phyloP scores from a whole-genome alignment of 2,888 invertebrate genomes.

The Phytoseiulus persimilis region DNA sequence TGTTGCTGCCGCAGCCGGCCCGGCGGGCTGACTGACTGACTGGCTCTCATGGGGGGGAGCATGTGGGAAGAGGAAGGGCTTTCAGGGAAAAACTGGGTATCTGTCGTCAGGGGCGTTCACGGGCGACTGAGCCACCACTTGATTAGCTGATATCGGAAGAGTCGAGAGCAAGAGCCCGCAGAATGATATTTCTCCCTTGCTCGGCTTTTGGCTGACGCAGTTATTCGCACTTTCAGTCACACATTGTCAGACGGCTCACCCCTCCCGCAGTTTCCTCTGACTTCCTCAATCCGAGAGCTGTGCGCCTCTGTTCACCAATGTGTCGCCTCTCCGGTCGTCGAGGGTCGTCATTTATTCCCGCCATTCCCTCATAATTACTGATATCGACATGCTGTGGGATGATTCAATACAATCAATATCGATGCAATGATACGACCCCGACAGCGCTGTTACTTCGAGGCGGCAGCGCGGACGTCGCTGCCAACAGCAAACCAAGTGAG shows the following conservation, averaged over 20 bases:
- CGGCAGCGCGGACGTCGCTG: neutral
- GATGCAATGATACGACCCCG: neutral
- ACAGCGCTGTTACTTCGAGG: neutral
- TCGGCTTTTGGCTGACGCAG: neutral
- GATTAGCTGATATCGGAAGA: constrained; percentile 5
- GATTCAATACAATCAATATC: neutral
- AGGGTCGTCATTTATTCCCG: neutral
- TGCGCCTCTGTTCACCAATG: neutral
- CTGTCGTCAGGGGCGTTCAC: neutral
- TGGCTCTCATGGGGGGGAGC: neutral
- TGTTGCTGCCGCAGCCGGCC: neutral
- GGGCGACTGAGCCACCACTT: constrained; percentile 5
- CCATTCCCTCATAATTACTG: neutral
- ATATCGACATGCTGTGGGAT: neutral
- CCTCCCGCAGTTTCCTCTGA: neutral
- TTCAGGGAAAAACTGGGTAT: neutral
- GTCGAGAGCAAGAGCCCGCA: neutral
- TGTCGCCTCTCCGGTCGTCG: neutral
- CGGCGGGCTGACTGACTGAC: neutral
- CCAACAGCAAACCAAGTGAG: no score
- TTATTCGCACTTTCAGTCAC: neutral
- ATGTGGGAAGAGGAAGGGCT: neutral
- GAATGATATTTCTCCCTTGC: neutral
- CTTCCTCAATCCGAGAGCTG: no score
- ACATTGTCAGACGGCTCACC: neutral